phyloP scores from a whole-genome alignment of 2,113 vertebrate species.

The Oncorhynchus kisutch region DNA sequence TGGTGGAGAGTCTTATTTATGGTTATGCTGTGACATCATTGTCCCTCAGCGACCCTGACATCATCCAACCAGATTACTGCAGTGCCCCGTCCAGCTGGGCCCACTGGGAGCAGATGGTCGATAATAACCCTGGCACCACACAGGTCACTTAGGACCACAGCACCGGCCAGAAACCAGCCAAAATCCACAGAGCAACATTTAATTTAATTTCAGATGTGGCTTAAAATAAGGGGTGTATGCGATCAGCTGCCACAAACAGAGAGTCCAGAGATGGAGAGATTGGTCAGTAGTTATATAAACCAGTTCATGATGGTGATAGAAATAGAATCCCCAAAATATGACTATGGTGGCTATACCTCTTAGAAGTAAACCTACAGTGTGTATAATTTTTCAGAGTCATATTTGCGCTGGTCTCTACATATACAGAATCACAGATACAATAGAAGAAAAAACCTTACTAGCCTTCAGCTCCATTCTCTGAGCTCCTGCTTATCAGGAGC shows the following conservation, averaged over 20 bases:
- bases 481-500: neutral
- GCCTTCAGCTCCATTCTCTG: neutral
- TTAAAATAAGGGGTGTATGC: constrained; percentile 29
- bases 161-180: constrained; percentile 37
- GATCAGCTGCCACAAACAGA: no score
- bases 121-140: constrained; percentile 55
- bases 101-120: constrained; percentile 72
- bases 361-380: no score
- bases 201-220: constrained; percentile 42
- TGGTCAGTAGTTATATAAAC: no score
- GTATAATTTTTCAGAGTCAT: no score
- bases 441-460: no score
- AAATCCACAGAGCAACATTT: constrained; percentile 47
- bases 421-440: no score
- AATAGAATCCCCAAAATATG: no score
- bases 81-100: constrained; percentile 63
- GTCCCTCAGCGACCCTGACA: constrained; percentile 21
- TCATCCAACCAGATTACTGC: constrained; percentile 61
- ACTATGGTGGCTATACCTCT: no score
- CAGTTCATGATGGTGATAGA: no score
- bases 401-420: no score
- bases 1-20: neutral
- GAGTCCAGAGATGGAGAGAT: no score
- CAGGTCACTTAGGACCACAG: constrained; percentile 52
- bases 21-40: neutral